Evolutionary conservation across 2,888 invertebrate species (phyloP), one percentile per base, ranked within the genome.

Genomic region (Hydrotaea diabolus): DNA sequence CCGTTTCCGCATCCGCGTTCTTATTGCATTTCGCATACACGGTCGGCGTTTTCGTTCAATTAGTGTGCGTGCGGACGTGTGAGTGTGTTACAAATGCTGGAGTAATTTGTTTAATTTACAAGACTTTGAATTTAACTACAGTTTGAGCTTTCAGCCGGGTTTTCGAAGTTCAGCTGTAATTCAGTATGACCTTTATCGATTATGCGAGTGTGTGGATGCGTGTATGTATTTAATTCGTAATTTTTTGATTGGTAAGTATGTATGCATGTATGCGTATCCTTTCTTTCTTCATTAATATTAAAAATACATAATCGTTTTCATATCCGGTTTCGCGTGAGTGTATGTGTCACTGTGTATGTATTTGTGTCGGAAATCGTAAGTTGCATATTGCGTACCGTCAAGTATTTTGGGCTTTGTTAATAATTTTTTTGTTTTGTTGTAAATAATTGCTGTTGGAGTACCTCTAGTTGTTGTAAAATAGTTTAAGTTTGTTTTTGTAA

Each of bases 361-460:
- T 69, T 46, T 39, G 9, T 43, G 5, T 8, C 13, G 43, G 11
- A 2, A 43, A 43, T 8, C 43, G 43, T 43, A 11, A 43, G 13
- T 43, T 43, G 43, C 43, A 13, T 2, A 43, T 43, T 43, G 36
- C 36, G 39, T 39, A 39, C 39, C 49, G 49, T n/a, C 15, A 8
- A 49, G 2, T 5, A 49, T 4, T 39, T 19, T n/a, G 59, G 55
- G n/a, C 36, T 49, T 75, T 80, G 26, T 17, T 57, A 9, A 39
- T 4, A 4, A 2, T 31, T 39, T 39, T 39, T 39, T 80, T 83
- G 9, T 64, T 8, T 71, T 78, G 11, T 81, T 81, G 77, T 84
- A 81, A 81, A 84, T 84, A 84, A 78, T 84, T 84, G 84, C 71
- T 43, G 59, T 62, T 77, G 69, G 77, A 74, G 62, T 73, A 81